Evolutionary conservation across 2,797 vertebrate genomes (phyloP).

Genomic region (Spinus pinus): DNA sequence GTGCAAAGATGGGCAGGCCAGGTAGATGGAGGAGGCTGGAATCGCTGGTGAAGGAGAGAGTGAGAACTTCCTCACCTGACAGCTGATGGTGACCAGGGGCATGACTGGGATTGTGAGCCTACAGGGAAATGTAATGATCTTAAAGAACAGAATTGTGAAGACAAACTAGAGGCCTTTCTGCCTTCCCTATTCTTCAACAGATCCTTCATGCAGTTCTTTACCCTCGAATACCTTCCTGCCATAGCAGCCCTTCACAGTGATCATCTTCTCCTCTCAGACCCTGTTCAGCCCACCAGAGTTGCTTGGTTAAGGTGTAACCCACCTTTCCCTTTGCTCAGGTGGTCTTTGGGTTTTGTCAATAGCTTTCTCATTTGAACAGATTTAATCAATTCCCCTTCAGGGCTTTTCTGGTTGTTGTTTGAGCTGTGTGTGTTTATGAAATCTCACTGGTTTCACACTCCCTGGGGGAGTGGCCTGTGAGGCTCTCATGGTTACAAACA

Average conservation of each 20-base stretch:
- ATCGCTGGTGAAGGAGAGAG: neutral
- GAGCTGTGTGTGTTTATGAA: neutral
- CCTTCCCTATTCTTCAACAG: neutral
- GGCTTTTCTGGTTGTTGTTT: neutral
- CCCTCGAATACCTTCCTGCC: neutral
- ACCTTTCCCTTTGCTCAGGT: neutral
- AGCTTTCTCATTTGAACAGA: neutral
- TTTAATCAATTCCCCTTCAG: neutral
- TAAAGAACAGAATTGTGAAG: neutral
- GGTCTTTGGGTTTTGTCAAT: neutral
- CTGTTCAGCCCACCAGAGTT: neutral
- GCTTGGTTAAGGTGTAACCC: neutral
- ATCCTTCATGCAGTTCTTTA: neutral
- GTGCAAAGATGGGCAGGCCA: neutral
- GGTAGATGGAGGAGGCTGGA: rapidly evolving
- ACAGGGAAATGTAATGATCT: rapidly evolving
- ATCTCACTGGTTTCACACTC: neutral
- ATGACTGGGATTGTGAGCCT: neutral
- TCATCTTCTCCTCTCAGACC: neutral
- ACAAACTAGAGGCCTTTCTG: neutral
- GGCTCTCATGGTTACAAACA: neutral
- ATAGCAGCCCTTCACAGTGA: neutral
- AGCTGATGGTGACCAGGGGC: neutral
- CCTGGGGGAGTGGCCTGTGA: rapidly evolving
- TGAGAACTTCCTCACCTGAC: neutral